phyloP scores from a whole-genome alignment of 1,140 invertebrate genomes.

The Temnothorax longispinosus region DNA sequence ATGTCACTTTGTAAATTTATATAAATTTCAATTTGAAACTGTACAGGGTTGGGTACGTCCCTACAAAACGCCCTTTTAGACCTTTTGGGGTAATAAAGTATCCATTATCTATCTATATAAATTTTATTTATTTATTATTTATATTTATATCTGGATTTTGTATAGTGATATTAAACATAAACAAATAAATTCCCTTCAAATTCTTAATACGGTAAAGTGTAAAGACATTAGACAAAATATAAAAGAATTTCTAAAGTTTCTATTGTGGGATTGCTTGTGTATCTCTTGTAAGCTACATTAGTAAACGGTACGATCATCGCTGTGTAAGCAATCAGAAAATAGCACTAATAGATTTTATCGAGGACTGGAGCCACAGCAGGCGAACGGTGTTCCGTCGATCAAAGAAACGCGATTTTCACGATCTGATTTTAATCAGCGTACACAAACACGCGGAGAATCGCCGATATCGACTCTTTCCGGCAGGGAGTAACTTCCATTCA shows the following conservation, averaged over 20 bases:
- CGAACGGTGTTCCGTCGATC: background rate
- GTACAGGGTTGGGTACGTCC: no score
- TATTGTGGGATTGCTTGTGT: background rate
- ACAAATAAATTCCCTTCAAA: background rate
- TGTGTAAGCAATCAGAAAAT: conserved; percentile 19
- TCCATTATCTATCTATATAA: no score
- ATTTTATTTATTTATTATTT: no score
- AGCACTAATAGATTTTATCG: conserved; percentile 42
- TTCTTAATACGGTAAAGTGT: background rate
- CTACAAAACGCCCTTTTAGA: no score
- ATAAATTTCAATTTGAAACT: no score
- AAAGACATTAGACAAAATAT: background rate
- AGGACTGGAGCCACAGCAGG: background rate
- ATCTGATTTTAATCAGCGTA: background rate
- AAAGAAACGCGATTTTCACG: conserved; percentile 8
- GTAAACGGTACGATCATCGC: background rate
- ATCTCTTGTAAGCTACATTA: background rate
- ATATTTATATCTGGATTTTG: background rate
- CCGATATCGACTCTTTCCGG: conserved; percentile 17
- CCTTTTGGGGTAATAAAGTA: no score
- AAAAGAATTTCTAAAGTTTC: background rate
- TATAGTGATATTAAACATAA: background rate
- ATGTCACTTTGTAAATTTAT: background rate
- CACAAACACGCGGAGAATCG: background rate
- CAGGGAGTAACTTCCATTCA: background rate